These are phyloP conservation scores for Dendropsophus ebraccatus DNA, from an alignment of 2,113 vertebrate species.

Conservation along the genomic window DNA sequence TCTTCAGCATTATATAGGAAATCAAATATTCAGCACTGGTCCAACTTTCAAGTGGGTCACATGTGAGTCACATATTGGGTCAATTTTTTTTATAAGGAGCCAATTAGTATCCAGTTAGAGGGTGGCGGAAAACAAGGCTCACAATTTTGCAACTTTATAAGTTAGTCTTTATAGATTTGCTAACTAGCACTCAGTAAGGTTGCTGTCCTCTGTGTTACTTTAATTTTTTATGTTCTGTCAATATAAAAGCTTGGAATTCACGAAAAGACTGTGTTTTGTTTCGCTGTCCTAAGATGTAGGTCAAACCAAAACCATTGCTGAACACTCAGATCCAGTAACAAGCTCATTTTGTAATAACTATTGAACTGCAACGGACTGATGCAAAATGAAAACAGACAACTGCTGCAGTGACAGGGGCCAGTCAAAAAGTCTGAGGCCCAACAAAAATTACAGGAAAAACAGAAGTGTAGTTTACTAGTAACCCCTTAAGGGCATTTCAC, in stretches of 20 bases:
- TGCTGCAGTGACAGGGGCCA: background rate
- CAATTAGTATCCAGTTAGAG: background rate
- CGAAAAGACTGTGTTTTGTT: background rate
- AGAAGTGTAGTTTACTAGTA: background rate
- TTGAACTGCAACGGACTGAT: slow-evolving; percentile 6
- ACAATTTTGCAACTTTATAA: background rate
- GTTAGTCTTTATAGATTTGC: background rate
- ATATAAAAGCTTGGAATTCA: background rate
- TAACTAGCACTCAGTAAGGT: background rate
- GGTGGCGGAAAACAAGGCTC: background rate
- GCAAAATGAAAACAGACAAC: slow-evolving; percentile 12
- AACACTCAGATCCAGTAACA: background rate
- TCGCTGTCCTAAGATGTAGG: slow-evolving; percentile 21
- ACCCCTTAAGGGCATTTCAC: background rate
- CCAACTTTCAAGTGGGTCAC: background rate
- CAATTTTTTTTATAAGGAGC: background rate
- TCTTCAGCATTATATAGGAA: background rate
- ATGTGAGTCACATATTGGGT: background rate
- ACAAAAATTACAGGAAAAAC: background rate
- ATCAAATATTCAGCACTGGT: background rate
- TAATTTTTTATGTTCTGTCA: too few species aligned
- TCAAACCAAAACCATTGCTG: background rate
- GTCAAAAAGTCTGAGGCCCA: background rate
- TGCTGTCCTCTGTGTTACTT: background rate
- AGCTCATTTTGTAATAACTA: background rate